Evolutionary conservation across 2,113 vertebrate species (phyloP).

Genomic region (Nyctibius bracteatus): DNA sequence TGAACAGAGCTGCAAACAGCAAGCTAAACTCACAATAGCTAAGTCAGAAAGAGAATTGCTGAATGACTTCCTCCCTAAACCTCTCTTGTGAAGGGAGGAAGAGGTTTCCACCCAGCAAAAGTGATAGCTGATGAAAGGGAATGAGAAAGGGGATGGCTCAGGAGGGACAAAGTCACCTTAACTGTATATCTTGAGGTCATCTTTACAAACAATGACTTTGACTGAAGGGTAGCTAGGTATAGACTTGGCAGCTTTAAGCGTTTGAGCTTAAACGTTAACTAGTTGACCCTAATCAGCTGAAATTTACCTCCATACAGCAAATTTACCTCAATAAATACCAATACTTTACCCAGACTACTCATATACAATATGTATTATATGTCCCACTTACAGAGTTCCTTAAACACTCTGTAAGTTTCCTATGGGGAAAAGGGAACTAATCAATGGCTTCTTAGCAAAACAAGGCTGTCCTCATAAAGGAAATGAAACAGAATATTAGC

Average conservation of each 20-base stretch:
- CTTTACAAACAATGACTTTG: neutral
- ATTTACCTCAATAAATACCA: neutral
- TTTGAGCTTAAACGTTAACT: neutral
- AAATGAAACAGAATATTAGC: neutral
- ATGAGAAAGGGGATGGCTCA: neutral
- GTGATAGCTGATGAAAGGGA: neutral
- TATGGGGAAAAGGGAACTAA: neutral
- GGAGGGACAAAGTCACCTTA: neutral
- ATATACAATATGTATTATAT: neutral
- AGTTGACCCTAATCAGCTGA: neutral
- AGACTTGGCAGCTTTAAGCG: neutral
- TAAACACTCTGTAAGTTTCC: neutral
- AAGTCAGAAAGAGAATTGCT: fast-evolving
- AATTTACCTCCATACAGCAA: neutral
- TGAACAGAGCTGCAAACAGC: neutral
- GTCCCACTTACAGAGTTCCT: neutral
- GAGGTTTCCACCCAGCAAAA: neutral
- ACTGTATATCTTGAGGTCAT: neutral
- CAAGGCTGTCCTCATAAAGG: neutral
- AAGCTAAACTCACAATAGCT: neutral
- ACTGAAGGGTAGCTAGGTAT: neutral
- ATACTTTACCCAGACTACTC: neutral
- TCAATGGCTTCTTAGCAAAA: neutral
- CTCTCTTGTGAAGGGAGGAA: neutral
- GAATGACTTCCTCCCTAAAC: neutral